These are phyloP conservation scores for Catalaphyllia jardinei DNA, from an alignment of 64 coral and sea anemone genomes.

Conservation along the genomic window DNA sequence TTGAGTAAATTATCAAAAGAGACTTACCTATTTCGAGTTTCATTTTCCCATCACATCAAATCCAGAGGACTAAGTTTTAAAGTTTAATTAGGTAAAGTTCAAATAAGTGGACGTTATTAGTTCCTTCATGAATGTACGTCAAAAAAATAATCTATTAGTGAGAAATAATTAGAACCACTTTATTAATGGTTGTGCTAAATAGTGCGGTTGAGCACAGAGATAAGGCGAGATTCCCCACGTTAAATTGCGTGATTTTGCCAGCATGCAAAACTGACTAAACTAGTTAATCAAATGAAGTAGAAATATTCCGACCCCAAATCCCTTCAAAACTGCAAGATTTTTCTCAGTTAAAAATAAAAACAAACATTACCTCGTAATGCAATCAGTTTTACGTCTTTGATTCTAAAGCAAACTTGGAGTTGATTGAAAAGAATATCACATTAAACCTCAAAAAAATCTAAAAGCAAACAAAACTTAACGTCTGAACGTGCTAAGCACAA, in stretches of 20 bases:
- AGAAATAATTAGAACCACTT: constrained; percentile 33
- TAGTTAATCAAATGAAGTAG: not conserved
- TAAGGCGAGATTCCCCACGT: not conserved
- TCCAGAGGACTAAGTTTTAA: not conserved
- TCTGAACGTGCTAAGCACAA: not conserved
- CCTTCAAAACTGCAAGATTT: not conserved
- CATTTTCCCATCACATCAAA: not conserved
- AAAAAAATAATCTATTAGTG: constrained; percentile 8
- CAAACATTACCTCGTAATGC: not conserved
- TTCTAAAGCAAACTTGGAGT: not conserved
- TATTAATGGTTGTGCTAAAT: not conserved
- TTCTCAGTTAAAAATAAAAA: not conserved
- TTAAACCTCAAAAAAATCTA: not conserved
- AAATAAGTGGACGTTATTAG: constrained; percentile 21
- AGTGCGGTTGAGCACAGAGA: not conserved
- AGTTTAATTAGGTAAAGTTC: constrained; percentile 34
- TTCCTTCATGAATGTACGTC: constrained; percentile 7
- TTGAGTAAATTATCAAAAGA: not conserved
- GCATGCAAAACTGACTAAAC: constrained; percentile 2
- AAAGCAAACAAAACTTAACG: constrained; percentile 6
- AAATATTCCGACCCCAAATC: not conserved
- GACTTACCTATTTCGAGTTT: not conserved
- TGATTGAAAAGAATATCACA: not conserved
- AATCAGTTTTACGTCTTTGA: not conserved
- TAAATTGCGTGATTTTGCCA: not conserved